Conservation (phyloP, 2,888 invertebrate species). For the Macrosiphum euphorbiae region DNA sequence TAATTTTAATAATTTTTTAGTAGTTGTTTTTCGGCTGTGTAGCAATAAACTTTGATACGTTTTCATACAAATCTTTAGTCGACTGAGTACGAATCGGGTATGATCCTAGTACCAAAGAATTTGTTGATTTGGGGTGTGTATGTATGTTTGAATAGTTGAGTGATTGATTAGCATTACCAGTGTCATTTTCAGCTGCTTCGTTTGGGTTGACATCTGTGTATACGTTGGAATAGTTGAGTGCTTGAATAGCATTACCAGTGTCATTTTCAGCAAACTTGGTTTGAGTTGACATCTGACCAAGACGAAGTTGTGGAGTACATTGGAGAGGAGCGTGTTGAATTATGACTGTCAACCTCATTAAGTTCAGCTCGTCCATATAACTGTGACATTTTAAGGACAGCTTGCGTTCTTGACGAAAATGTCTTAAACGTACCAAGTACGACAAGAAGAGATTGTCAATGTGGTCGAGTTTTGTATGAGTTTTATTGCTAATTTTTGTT, state of each 20-base stretch:
- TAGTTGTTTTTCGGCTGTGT: conserved; percentile 8
- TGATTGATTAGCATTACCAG: too few species aligned
- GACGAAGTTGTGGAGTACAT: conserved; percentile 38
- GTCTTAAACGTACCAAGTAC: conserved; percentile 42
- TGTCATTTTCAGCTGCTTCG: too few species aligned
- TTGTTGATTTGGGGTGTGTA: too few species aligned
- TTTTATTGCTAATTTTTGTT: conserved; percentile 28
- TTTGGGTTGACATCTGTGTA: too few species aligned
- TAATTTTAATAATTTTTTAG: conserved; percentile 23
- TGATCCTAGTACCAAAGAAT: not conserved
- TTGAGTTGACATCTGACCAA: not conserved
- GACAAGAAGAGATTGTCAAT: conserved; percentile 39
- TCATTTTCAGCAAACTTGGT: not conserved
- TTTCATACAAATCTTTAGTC: conserved; percentile 17
- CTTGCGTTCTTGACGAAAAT: conserved; percentile 53
- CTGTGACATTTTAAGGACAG: conserved; percentile 45
- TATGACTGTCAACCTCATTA: not conserved
- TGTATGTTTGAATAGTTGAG: too few species aligned
- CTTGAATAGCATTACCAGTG: too few species aligned
- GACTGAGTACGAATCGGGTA: not conserved
- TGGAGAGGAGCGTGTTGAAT: not conserved
- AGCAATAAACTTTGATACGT: conserved; percentile 1
- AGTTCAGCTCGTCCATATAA: conserved; percentile 48
- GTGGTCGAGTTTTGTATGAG: conserved; percentile 37
- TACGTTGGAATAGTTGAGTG: too few species aligned